Conservation (phyloP, 1,140 invertebrate species). For the Brachionus sp. region DNA sequence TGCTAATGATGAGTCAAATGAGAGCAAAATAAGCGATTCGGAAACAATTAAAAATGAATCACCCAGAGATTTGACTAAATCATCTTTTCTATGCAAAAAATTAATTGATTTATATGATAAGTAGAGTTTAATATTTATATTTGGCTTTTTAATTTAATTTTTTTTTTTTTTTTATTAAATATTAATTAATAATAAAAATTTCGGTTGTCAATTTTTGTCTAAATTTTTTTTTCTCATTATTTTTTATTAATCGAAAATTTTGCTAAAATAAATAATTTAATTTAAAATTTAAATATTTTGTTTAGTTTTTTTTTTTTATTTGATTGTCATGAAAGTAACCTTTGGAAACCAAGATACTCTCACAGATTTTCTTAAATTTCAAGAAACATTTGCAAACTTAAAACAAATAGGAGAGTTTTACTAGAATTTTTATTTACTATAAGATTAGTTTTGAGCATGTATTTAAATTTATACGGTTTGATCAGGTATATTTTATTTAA, state of each 20-base stretch:
- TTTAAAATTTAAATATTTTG: too few relatives aligned
- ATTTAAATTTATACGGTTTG: background rate
- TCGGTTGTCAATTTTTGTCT: background rate
- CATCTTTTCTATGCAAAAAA: conserved; percentile 23
- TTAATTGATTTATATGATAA: conserved; percentile 26
- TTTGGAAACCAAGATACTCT: background rate
- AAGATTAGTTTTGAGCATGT: background rate
- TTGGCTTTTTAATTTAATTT: background rate
- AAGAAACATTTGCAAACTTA: background rate
- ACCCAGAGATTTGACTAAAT: background rate
- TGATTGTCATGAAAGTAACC: background rate
- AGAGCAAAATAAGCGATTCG: background rate
- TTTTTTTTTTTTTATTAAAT: background rate
- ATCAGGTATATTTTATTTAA: background rate
- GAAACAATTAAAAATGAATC: background rate
- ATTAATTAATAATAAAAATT: background rate
- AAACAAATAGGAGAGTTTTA: background rate
- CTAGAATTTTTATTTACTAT: background rate
- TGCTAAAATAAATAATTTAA: background rate
- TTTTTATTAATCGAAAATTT: background rate
- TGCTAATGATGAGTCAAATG: conserved; percentile 25
- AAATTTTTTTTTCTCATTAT: background rate
- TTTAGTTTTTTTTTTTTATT: too few relatives aligned
- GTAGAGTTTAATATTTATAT: background rate
- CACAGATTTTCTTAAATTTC: background rate